Base-by-base conservation (phyloP, 2,797 vertebrate genomes). In the Ceryle rudis region DNA sequence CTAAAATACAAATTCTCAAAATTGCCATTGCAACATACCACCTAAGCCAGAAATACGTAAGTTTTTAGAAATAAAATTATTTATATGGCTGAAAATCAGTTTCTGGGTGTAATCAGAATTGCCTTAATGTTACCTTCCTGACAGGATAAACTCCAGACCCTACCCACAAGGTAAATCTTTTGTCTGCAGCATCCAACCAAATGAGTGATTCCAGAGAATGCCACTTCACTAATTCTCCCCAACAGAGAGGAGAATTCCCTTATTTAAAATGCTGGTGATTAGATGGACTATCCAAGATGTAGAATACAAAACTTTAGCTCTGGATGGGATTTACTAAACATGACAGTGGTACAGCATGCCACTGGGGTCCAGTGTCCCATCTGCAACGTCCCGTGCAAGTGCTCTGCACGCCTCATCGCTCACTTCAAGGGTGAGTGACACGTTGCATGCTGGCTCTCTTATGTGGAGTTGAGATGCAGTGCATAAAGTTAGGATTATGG, bases 1-100 rank as follows among this genome's bases (percentile, higher is more conserved):
- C n/a, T 67, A 67, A 86, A 89, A 78, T 39, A 81, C 18, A 81
- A 9, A 64, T 69, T 61, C 44, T 85, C 37, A 44, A 72, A 79
- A 75, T 0, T 85, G 15, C 18, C 17, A 21, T 35, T 51, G 10
- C 22, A 39, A 74, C 10, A 6, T 51, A 85, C 13, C 18, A 49
- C 18, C 16, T 64, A 78, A 81, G n/a, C 18, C 20, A 81, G 29
- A 69, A 81, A 55, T 60, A 78, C 8, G 0, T 6, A 58, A 7
- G 6, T 14, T 87, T 91, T 78, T 52, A 33, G 31, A 60, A 70
- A 8, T 71, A 71, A 74, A 78, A 81, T 49, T 42, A 19, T 81
- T 60, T 35, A 67, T 21, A 33, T 33, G 39, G 12, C 41, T 89
- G 60, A 93, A 86, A 78, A 84, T 26, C 31, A 70, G 42, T 16